Percentiles rank a stretch among this genome's conserved stretches.
These are phyloP conservation scores for Punctoribates punctum DNA, from an alignment of 2,888 invertebrate species.

Conservation along the genomic window DNA sequence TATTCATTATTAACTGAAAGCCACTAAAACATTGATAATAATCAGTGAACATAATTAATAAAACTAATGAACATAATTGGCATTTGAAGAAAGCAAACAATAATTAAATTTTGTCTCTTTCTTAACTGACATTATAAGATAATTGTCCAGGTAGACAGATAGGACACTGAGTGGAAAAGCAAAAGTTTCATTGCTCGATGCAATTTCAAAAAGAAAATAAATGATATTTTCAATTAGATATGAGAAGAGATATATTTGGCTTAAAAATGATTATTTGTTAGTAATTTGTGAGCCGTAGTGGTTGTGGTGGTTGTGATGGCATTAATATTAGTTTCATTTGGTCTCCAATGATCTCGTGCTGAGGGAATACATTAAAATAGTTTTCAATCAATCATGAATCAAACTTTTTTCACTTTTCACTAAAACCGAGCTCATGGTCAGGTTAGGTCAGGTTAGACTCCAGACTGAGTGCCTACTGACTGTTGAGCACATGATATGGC, in stretches of 20 bases:
- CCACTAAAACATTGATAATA: background rate
- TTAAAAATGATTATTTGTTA: constrained; percentile 5
- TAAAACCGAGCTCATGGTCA: constrained; percentile 25
- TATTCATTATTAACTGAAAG: constrained; percentile 1
- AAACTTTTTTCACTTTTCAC: constrained; percentile 27
- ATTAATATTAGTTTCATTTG: constrained; percentile 9
- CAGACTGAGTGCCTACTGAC: background rate
- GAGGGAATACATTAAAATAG: constrained; percentile 19
- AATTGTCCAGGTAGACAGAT: too few species aligned
- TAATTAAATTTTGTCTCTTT: background rate
- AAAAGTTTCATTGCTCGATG: background rate
- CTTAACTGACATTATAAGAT: background rate
- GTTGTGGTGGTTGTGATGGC: background rate
- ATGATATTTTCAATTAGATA: background rate
- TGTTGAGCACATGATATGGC: background rate
- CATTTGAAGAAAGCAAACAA: background rate
- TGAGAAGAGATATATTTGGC: background rate
- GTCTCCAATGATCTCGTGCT: constrained; percentile 16
- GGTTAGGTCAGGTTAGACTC: background rate
- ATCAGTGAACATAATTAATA: background rate
- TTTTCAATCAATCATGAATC: constrained; percentile 18
- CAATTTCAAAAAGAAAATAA: too few species aligned
- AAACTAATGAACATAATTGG: background rate
- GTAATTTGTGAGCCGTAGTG: constrained; percentile 3
- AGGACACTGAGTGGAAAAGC: too few species aligned